A percentile compares a stretch with the other conserved stretches of the same genome.
Evolutionary conservation across 2,797 vertebrate species (phyloP).

Genomic region (Poeciliopsis presidionis): DNA sequence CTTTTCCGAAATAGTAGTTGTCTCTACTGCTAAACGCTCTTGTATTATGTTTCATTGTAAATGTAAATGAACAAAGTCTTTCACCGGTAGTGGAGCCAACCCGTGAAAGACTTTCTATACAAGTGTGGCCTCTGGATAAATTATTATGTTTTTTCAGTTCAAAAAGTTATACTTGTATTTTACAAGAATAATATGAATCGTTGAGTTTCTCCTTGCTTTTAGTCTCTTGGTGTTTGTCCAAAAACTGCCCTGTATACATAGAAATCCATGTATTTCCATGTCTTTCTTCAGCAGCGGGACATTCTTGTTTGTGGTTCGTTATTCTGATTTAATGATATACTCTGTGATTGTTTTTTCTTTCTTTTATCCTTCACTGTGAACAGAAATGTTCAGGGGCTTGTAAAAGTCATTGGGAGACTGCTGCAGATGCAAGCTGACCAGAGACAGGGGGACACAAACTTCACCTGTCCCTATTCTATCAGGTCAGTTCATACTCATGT

Average conservation of each 20-base stretch:
- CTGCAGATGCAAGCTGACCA: conserved; percentile 87
- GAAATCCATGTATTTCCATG: no score
- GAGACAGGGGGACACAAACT: conserved; percentile 59
- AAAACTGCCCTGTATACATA: background rate
- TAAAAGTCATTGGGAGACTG: conserved; percentile 87
- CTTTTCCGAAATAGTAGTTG: no score
- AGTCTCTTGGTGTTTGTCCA: background rate
- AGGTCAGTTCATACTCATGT: conserved; percentile 60
- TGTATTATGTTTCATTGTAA: no score
- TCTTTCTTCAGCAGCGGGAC: background rate
- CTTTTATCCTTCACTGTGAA: conserved; percentile 4
- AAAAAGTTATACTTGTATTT: no score
- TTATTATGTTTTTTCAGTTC: no score
- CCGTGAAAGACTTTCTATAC: no score
- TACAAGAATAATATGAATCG: background rate
- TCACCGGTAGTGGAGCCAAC: no score
- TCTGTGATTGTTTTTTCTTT: conserved; percentile 4
- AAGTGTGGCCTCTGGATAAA: no score
- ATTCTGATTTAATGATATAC: background rate
- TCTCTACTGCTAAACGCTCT: no score
- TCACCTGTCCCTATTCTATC: conserved; percentile 79
- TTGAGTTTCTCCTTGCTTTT: background rate
- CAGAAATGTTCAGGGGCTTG: conserved; percentile 90
- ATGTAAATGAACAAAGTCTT: no score
- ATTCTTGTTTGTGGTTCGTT: background rate